phyloP scores from a whole-genome alignment of 2,797 vertebrate genomes.

The Erethizon dorsatum region DNA sequence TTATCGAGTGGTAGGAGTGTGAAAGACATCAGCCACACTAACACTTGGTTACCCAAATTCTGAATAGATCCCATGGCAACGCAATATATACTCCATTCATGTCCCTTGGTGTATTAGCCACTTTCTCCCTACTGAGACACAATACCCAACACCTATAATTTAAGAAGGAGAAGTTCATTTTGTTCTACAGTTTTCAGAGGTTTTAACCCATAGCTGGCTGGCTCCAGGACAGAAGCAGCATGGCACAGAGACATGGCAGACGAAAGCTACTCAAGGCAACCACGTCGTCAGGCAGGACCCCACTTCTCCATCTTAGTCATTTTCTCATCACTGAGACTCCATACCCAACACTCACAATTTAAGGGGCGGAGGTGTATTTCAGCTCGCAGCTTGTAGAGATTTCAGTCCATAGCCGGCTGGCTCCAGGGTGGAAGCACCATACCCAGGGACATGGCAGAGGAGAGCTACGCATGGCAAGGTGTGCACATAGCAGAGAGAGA shows the following conservation, averaged over 20 bases:
- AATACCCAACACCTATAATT: neutral
- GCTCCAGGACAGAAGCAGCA: neutral
- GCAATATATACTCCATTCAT: neutral
- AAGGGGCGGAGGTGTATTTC: neutral
- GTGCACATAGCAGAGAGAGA: neutral
- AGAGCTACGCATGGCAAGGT: neutral
- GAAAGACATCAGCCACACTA: neutral
- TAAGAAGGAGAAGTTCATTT: neutral
- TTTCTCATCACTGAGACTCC: neutral
- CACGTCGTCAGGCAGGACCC: neutral
- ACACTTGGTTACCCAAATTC: neutral
- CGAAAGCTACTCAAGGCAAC: neutral
- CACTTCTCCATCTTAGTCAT: neutral
- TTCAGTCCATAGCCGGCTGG: neutral
- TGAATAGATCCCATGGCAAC: neutral
- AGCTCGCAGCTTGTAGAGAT: neutral
- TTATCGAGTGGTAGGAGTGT: neutral
- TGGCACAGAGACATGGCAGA: neutral
- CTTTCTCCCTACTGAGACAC: neutral
- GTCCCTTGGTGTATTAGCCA: neutral
- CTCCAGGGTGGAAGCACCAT: neutral
- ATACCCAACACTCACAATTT: neutral
- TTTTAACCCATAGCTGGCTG: neutral
- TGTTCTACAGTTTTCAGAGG: neutral
- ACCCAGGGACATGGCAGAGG: neutral